These are phyloP conservation scores for Oncopeltus fasciatus DNA, from an alignment of 1,140 invertebrate species.

Conservation along the genomic window DNA sequence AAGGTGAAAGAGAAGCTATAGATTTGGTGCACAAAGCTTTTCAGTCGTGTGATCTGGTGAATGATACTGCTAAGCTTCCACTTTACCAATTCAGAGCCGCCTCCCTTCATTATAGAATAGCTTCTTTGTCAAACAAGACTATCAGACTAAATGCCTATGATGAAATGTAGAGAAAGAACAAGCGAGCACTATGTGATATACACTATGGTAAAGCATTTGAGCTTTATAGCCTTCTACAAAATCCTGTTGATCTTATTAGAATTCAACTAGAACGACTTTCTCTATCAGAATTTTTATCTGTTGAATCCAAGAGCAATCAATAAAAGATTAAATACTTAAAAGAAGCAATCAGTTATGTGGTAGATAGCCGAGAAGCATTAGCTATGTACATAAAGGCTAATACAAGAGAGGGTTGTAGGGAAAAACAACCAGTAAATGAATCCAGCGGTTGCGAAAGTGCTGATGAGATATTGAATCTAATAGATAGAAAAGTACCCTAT, in stretches of 20 bases:
- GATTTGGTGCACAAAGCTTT: conserved; percentile 60
- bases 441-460: too few species aligned
- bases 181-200: conserved; percentile 46
- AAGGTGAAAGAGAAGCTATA: conserved; percentile 57
- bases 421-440: too few species aligned
- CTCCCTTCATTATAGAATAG: conserved; percentile 59
- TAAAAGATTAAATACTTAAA: too few species aligned
- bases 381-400: too few species aligned
- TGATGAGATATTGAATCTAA: too few species aligned
- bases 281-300: conserved; percentile 44
- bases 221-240: conserved; percentile 48
- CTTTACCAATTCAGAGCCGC: conserved; percentile 69
- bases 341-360: too few species aligned
- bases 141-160: conserved; percentile 38
- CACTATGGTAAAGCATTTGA: conserved; percentile 59
- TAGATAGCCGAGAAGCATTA: too few species aligned
- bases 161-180: conserved; percentile 38
- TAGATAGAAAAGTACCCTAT: too few species aligned
- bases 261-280: conserved; percentile 65
- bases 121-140: conserved; percentile 60
- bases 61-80: conserved; percentile 48
- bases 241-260: conserved; percentile 52
- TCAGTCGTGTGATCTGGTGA: conserved; percentile 57
- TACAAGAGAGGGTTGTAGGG: too few species aligned
- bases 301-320: too few species aligned